Evolutionary conservation across 2,888 invertebrate species (phyloP).

Genomic region (Ophonus ardosiacus): DNA sequence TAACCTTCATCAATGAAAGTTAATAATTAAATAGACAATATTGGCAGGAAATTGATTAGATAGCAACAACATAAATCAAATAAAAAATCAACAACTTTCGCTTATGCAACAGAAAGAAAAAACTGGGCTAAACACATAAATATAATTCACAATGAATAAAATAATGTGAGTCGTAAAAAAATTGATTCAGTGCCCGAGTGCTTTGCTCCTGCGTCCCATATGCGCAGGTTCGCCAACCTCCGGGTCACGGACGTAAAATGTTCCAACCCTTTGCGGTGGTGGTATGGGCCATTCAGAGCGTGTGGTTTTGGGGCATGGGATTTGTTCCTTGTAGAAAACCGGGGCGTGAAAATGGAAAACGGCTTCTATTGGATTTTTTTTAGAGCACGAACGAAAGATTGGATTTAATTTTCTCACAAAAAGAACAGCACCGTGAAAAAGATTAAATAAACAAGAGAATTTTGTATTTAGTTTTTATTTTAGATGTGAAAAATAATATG

Average conservation of each 20-base stretch:
- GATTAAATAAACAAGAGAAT: not conserved
- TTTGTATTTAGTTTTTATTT: too few relatives aligned
- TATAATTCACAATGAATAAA: constrained; percentile 21
- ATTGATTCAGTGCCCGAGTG: constrained; percentile 6
- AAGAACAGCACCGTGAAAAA: not conserved
- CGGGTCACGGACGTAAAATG: constrained; percentile 19
- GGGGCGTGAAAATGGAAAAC: not conserved
- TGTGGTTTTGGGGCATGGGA: not conserved
- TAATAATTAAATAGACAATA: constrained; percentile 22
- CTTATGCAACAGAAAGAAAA: constrained; percentile 17
- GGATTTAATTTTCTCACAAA: not conserved
- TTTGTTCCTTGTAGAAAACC: not conserved
- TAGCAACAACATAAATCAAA: not conserved
- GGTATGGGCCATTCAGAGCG: not conserved
- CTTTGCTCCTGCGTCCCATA: constrained; percentile 1
- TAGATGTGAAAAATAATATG: too few relatives aligned
- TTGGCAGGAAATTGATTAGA: constrained; percentile 36
- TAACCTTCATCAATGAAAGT: constrained; percentile 36
- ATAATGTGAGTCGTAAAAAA: constrained; percentile 27
- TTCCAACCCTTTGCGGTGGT: constrained; percentile 9
- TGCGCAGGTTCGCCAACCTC: constrained; percentile 43
- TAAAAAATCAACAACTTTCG: not conserved
- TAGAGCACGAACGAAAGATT: not conserved
- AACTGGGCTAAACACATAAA: constrained; percentile 30
- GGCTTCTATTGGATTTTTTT: not conserved